A percentile compares a stretch with the other conserved stretches of the same genome.
Evolutionary conservation across 92 coral and sea anemone species (phyloP).

Genomic region (Palythoa grandiflora): DNA sequence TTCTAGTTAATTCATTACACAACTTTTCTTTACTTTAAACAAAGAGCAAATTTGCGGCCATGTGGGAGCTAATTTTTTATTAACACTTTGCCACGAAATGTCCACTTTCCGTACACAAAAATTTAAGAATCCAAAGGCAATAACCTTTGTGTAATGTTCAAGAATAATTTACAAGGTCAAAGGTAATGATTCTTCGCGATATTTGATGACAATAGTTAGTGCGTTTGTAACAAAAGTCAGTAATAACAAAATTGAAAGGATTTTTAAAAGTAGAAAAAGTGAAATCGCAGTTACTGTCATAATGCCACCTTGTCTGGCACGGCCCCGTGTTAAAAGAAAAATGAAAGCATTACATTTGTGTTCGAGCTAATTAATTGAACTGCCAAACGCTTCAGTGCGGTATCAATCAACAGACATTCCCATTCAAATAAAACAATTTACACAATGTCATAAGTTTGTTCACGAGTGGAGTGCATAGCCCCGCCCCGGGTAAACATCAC

Average conservation of each 20-base stretch:
- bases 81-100: constrained; percentile 44
- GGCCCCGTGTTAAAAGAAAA: constrained; percentile 23
- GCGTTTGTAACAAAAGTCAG: background rate
- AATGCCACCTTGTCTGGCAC: constrained; percentile 3
- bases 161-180: constrained; percentile 14
- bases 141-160: background rate
- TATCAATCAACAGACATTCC: constrained; percentile 94
- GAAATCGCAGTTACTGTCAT: background rate
- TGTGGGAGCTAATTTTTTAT: constrained; percentile 54
- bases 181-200: background rate
- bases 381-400: constrained; percentile 93
- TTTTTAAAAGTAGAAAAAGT: background rate
- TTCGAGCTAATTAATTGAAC: constrained; percentile 96
- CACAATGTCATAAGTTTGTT: constrained; percentile 96
- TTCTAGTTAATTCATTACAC: constrained; percentile 15
- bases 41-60: constrained; percentile 53
- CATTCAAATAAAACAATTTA: constrained; percentile 76
- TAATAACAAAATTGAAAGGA: background rate
- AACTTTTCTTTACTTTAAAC: constrained; percentile 42
- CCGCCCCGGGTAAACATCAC: constrained; percentile 84
- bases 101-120: constrained; percentile 8
- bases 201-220: background rate
- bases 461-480: constrained; percentile 91
- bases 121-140: constrained; percentile 15
- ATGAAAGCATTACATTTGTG: constrained; percentile 75